Base-by-base conservation (phyloP, 2,888 invertebrate genomes). In the Plemyria rubiginata region DNA sequence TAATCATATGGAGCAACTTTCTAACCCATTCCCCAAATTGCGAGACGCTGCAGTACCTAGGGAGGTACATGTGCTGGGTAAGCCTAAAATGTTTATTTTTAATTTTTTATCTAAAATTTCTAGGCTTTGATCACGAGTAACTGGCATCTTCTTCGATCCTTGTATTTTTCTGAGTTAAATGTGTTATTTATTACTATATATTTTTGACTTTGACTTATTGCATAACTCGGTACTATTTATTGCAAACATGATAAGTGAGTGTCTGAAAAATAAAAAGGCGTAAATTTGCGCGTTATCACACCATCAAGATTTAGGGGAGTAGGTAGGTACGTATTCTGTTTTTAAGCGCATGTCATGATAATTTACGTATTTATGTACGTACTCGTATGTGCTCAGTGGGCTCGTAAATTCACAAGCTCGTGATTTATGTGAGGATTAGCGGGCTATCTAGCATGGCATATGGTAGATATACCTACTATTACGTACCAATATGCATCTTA, bases 381-480 rank as follows among this genome's bases (percentile, higher is more conserved):
- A 22, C 22, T 22, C 22, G 22, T 84, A 79, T 84, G 78, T 83
- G 82, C 78, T 81, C 81, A 81, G 83, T 75, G 81, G 81, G 83
- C 84, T 86, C 88, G 82, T 89, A 90, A 90, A 90, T 90, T 89
- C 80, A 81, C 85, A 74, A 77, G 79, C 77, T 67, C 57, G 76
- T 90, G 88, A 90, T 91, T 90, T 91, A 90, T 91, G 81, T 73
- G 81, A 68, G 86, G 91, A 88, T 91, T 89, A 88, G 76, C 78
- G 73, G 72, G 84, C 86, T 88, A 88, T 70, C 75, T 73, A 61
- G 68, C 71, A 72, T 69, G 71, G 57, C 62, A 63, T 63, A 72
- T 65, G 6, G 68, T 68, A 68, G 22, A 29, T 49, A 48, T 28
- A 41, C 41, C 12, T 38, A 38, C 12, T 38, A 38, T 41, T 1